phyloP scores from a whole-genome alignment of 2,888 invertebrate species.

The Lasioglossum oenotherae region DNA sequence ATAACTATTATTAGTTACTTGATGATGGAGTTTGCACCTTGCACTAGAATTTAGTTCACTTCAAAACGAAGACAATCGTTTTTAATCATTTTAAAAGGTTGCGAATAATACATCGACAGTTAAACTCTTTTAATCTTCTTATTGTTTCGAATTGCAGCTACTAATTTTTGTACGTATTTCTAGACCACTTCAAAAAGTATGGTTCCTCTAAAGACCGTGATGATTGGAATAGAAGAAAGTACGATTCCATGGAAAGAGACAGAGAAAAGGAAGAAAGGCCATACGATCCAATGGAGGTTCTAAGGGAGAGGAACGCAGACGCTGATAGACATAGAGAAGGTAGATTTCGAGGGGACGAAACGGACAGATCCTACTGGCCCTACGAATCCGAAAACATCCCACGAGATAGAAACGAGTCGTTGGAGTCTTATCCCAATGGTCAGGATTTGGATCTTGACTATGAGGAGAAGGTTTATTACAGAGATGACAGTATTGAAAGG shows the following conservation, averaged over 20 bases:
- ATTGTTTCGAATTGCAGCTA: too few species aligned
- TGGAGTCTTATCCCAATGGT: constrained; percentile 72
- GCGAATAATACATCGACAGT: too few species aligned
- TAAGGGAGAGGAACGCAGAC: constrained; percentile 76
- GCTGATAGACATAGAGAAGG: constrained; percentile 69
- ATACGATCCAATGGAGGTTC: constrained; percentile 80
- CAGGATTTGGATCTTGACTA: constrained; percentile 71
- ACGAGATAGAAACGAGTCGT: constrained; percentile 71
- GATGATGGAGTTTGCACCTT: too few species aligned
- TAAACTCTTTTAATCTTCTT: too few species aligned
- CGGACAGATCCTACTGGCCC: constrained; percentile 72
- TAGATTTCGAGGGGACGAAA: constrained; percentile 72
- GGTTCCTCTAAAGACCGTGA: constrained; percentile 71
- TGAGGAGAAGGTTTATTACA: constrained; percentile 73
- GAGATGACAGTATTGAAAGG: constrained; percentile 77
- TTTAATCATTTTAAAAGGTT: too few species aligned
- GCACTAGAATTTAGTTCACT: too few species aligned
- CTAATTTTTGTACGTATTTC: constrained; percentile 6
- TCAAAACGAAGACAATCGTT: too few species aligned
- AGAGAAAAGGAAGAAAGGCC: constrained; percentile 70
- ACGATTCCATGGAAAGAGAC: constrained; percentile 69
- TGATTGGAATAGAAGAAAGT: constrained; percentile 70
- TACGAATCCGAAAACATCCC: constrained; percentile 70
- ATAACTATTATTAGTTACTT: too few species aligned
- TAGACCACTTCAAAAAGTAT: constrained; percentile 69